Evolutionary conservation across 2,888 invertebrate genomes (phyloP).

Genomic region (Epistrophella euchroma): DNA sequence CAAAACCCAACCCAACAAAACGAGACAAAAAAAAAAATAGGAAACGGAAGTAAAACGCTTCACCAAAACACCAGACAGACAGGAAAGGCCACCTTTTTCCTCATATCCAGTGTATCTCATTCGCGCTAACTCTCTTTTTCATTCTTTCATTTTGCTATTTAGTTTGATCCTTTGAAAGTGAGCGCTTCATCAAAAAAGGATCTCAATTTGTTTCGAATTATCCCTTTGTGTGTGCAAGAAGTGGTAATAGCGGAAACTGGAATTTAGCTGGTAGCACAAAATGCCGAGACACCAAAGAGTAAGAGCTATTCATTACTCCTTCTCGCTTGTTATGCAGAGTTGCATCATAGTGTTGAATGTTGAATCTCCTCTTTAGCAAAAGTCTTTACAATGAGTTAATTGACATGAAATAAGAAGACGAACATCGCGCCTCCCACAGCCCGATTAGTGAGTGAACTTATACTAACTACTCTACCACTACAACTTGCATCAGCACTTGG

Average conservation of each 20-base stretch:
- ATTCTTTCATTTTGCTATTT: conserved; percentile 7
- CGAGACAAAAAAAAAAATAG: conserved; percentile 23
- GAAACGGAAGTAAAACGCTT: conserved; percentile 24
- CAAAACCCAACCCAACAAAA: not conserved
- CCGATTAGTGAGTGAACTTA: conserved; percentile 22
- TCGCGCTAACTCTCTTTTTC: not conserved
- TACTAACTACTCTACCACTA: conserved; percentile 6
- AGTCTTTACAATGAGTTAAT: conserved; percentile 63
- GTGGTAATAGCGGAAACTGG: conserved; percentile 49
- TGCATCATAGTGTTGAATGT: conserved; percentile 9
- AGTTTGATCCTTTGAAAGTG: conserved; percentile 64
- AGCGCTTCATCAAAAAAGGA: conserved; percentile 62
- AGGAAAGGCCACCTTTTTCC: conserved; percentile 21
- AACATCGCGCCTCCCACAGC: conserved; percentile 14
- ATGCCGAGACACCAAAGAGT: conserved; percentile 31
- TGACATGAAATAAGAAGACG: conserved; percentile 70
- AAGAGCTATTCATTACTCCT: conserved; percentile 41
- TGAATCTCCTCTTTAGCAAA: conserved; percentile 31
- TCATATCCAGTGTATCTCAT: not conserved
- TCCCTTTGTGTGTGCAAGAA: conserved; percentile 55
- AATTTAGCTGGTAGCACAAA: conserved; percentile 44
- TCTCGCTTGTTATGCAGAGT: not conserved
- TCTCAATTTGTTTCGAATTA: conserved; percentile 74
- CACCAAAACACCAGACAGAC: conserved; percentile 51
- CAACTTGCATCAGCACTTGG: conserved; percentile 25